A percentile compares a stretch with the other conserved stretches of the same genome.
phyloP scores from a whole-genome alignment of 2,888 invertebrate genomes.

The Athalia cordata region DNA sequence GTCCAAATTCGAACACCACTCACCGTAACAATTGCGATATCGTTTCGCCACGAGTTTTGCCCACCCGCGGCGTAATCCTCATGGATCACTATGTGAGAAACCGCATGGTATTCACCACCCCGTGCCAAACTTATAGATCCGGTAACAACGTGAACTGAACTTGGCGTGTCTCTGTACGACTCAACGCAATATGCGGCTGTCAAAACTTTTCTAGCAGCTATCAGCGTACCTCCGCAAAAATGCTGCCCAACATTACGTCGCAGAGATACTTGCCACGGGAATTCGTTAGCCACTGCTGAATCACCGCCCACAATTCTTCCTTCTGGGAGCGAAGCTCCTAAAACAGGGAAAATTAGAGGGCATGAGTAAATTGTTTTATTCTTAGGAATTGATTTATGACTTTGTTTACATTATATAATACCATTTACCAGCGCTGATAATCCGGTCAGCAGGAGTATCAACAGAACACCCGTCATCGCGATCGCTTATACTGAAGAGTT shows the following conservation, averaged over 20 bases:
- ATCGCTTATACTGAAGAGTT: not conserved
- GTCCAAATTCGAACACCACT: not conserved
- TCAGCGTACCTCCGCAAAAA: conserved; percentile 28
- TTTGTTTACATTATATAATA: not conserved
- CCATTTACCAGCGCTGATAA: conserved; percentile 4
- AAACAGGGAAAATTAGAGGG: too few relatives aligned
- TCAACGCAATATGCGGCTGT: conserved; percentile 40
- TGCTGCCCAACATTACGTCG: not conserved
- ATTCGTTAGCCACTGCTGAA: not conserved
- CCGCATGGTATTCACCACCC: conserved; percentile 31
- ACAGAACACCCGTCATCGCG: not conserved
- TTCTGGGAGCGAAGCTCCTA: too few relatives aligned
- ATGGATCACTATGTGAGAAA: conserved; percentile 5
- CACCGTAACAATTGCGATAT: conserved; percentile 36
- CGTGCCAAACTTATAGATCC: conserved; percentile 21
- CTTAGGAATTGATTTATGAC: too few relatives aligned
- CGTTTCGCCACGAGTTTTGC: not conserved
- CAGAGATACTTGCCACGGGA: conserved; percentile 33
- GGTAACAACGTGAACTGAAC: conserved; percentile 19
- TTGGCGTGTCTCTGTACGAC: not conserved
- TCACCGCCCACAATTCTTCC: conserved; percentile 21
- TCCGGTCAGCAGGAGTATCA: conserved; percentile 3
- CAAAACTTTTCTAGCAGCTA: conserved; percentile 18
- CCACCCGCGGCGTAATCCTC: not conserved
- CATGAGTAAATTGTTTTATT: too few relatives aligned